Percentiles rank a stretch among this genome's conserved stretches.
These are phyloP conservation scores for Quadroppia sp. DNA, from an alignment of 2,888 invertebrate species.

Conservation along the genomic window DNA sequence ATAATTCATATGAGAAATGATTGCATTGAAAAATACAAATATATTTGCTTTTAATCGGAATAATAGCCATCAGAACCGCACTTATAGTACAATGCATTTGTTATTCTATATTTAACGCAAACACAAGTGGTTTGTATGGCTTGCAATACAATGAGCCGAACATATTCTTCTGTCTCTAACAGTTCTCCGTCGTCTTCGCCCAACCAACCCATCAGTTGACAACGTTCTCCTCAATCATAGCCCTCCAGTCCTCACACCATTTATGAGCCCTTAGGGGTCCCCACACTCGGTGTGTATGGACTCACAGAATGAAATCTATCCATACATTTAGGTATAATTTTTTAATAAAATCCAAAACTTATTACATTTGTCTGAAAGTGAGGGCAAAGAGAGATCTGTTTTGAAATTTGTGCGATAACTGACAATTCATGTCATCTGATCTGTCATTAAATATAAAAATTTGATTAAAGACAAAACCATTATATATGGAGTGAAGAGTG, in stretches of 20 bases:
- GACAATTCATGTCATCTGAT: conserved; percentile 10
- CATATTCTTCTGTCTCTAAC: not conserved
- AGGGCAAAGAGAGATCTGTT: not conserved
- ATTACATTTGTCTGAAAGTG: not conserved
- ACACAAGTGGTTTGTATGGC: not conserved
- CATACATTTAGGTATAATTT: not conserved
- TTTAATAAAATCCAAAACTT: not conserved
- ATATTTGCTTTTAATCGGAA: too few species aligned
- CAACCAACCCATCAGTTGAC: too few species aligned
- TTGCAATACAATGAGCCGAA: conserved; percentile 5
- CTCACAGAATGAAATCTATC: not conserved
- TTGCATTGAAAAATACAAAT: too few species aligned
- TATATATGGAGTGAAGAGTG: not conserved
- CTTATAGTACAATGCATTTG: too few species aligned
- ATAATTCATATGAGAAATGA: too few species aligned
- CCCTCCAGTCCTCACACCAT: too few species aligned
- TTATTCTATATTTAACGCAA: not conserved
- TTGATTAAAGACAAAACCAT: not conserved
- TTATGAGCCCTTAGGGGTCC: not conserved
- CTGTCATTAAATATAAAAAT: conserved; percentile 19
- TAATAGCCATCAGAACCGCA: too few species aligned
- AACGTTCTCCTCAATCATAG: too few species aligned
- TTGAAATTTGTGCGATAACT: not conserved
- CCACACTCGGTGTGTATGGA: too few species aligned
- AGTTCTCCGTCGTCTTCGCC: too few species aligned